Percentiles rank a stretch among this genome's conserved stretches.
These are phyloP conservation scores for Eupelmus urozonus DNA, from an alignment of 2,888 invertebrate species.

Conservation along the genomic window DNA sequence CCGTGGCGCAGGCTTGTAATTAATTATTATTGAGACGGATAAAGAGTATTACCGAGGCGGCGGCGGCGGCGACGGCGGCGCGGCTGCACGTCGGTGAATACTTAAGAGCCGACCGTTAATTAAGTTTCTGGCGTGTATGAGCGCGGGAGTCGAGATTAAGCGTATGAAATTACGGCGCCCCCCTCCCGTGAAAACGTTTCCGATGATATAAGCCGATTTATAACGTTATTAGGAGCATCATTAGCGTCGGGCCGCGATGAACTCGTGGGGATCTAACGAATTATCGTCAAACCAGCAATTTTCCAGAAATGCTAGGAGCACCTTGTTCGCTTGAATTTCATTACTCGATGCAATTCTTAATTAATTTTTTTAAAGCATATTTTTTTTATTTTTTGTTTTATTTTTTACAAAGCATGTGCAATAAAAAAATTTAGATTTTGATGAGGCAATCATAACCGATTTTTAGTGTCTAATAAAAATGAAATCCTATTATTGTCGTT, in stretches of 20 bases:
- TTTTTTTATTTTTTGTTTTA: no score
- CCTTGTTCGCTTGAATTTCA: no score
- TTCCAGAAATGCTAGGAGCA: no score
- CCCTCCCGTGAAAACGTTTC: neutral
- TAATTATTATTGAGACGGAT: slow-evolving; percentile 52
- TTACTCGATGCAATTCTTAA: no score
- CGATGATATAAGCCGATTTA: slow-evolving; percentile 29
- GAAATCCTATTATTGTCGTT: no score
- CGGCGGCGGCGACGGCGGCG: neutral
- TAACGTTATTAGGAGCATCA: neutral
- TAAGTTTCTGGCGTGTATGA: slow-evolving; percentile 10
- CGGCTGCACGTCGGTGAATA: neutral
- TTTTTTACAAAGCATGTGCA: no score
- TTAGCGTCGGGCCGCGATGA: neutral
- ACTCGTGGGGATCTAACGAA: neutral
- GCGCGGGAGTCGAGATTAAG: slow-evolving; percentile 14
- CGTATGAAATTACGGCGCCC: slow-evolving; percentile 13
- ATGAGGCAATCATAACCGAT: no score
- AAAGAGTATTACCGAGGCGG: slow-evolving; percentile 21
- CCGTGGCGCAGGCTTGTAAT: slow-evolving; percentile 7
- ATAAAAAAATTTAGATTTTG: no score
- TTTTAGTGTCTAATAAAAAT: no score
- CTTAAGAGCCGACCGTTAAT: slow-evolving; percentile 29
- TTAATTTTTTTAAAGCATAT: no score
- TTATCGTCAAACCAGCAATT: no score